Evolutionary conservation across 2,888 invertebrate genomes (phyloP).

Genomic region (Phania funesta): DNA sequence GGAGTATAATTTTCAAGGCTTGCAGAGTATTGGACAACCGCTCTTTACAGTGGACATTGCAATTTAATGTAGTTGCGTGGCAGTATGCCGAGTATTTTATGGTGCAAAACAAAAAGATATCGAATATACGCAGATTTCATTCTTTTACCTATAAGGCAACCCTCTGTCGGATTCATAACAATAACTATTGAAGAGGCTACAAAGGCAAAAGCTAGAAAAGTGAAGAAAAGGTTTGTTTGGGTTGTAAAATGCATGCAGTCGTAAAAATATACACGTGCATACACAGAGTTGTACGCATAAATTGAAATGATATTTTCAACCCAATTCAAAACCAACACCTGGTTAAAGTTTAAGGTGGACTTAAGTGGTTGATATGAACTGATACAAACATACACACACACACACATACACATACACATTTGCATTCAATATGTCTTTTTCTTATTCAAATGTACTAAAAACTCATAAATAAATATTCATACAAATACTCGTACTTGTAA

Average conservation of each 20-base stretch:
- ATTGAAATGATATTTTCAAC: slow-evolving; percentile 1
- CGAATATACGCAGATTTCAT: neutral
- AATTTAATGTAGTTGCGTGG: no score
- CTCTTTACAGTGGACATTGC: no score
- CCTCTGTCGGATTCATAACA: neutral
- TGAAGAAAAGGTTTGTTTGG: slow-evolving; percentile 5
- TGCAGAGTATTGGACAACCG: no score
- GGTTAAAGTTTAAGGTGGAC: slow-evolving; percentile 63
- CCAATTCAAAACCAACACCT: slow-evolving; percentile 60
- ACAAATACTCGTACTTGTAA: slow-evolving; percentile 14
- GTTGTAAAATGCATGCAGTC: slow-evolving; percentile 45
- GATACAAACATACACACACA: no score
- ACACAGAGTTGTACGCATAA: neutral
- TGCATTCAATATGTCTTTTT: neutral
- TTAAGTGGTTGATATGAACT: slow-evolving; percentile 46
- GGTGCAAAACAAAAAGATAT: no score
- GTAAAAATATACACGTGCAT: neutral
- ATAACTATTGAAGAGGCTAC: slow-evolving; percentile 56
- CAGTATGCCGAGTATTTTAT: no score
- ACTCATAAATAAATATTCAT: slow-evolving; percentile 22
- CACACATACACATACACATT: slow-evolving; percentile 13
- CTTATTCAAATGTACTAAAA: neutral
- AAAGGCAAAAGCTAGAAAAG: slow-evolving; percentile 55
- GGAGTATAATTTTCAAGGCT: no score
- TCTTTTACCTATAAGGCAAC: neutral